Percentiles rank a stretch among this genome's conserved stretches.
These are phyloP conservation scores for Drosophila emarginata DNA, from an alignment of 2,888 invertebrate genomes.

Conservation along the genomic window DNA sequence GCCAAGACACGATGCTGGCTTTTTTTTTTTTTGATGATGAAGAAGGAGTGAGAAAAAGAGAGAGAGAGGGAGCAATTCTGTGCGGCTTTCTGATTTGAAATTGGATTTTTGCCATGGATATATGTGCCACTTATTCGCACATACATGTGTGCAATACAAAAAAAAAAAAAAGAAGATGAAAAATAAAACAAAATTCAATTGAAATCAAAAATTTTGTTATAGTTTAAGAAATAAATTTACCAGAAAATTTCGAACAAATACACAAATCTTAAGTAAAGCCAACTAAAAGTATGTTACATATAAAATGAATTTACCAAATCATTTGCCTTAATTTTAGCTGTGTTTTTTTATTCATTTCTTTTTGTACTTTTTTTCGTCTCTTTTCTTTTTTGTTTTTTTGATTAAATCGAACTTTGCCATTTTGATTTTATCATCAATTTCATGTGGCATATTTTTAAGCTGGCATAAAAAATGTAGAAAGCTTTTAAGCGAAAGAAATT, in stretches of 20 bases:
- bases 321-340: not conserved
- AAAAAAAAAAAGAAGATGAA: not conserved
- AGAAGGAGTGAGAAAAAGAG: not conserved
- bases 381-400: constrained; percentile 16
- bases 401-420: not conserved
- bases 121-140: constrained; percentile 24
- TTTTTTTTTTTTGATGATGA: not conserved
- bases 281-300: not conserved
- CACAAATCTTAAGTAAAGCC: constrained; percentile 4
- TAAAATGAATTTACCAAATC: not conserved
- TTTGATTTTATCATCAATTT: constrained; percentile 34
- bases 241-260: too few relatives aligned
- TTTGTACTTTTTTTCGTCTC: not conserved
- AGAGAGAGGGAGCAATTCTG: constrained; percentile 28
- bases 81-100: constrained; percentile 67
- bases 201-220: constrained; percentile 16
- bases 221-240: not conserved
- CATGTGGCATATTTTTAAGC: constrained; percentile 38
- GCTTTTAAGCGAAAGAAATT: constrained; percentile 44
- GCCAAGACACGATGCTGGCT: constrained; percentile 28
- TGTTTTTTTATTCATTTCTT: constrained; percentile 12
- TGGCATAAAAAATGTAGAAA: constrained; percentile 42
- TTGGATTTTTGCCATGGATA: constrained; percentile 60
- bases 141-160: constrained; percentile 6
- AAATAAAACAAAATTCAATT: constrained; percentile 22